Evolutionary conservation across 1,140 invertebrate species (phyloP), one percentile per base, ranked within the genome.

Genomic region (Hypsibius dujardini): DNA sequence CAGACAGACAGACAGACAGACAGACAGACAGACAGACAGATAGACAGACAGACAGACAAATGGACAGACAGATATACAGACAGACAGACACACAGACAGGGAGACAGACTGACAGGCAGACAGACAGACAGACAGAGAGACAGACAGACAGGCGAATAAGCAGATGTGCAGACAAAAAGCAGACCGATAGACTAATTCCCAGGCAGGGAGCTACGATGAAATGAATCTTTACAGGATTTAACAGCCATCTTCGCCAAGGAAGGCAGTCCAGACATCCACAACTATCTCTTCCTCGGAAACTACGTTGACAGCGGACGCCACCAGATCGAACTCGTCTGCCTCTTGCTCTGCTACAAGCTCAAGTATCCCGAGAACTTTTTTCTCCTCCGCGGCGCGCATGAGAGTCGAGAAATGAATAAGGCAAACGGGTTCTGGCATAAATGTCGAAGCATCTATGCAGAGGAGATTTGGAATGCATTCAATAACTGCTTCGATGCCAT

Each of bases 251-350:
- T 83, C 76, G 79, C 81, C 76, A 78, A 81, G 60, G 79, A 78
- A 42, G 74, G 80, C 78, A 75, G 79, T 79, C 59, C 77, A 76
- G 74, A 81, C 78, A 72, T 76, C 76, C 73, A 77, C 76, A 74
- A 81, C 77, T 81, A 82, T 76, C 77, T 83, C 73, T 83, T 83
- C 74, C 75, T 83, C 47, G 82, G 82, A 70, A 82, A 84, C 75
- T 84, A 83, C 76, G 82, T 83, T 73, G 82, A 83, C 75, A 76
- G 82, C 74, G 82, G 82, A 70, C 80, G 80, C 72, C 82, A 80
- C 75, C 80, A 79, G 74, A 79, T 83, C 74, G 82, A 83, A 77
- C 79, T 81, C 46, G 73, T 77, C 3, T 69, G 70, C 42, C 72
- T 77, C 1, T 71, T 77, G 12, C 76, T 77, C 50, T 56, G 50